phyloP scores from a whole-genome alignment of 1,140 invertebrate genomes.

The Cyclina sinensis region DNA sequence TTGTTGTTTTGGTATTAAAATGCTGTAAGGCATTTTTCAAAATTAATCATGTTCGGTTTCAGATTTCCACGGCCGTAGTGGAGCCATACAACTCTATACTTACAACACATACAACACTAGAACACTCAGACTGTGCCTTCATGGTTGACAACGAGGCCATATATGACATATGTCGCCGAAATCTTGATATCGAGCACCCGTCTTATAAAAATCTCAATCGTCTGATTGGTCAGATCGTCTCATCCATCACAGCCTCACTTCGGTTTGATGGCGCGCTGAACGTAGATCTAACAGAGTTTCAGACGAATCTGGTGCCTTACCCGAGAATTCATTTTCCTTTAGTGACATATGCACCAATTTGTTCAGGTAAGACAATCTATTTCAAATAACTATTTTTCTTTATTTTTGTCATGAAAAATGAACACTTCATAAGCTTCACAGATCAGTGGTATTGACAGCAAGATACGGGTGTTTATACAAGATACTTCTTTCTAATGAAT shows the following conservation, averaged over 20 bases:
- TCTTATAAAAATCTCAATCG: conserved; percentile 5
- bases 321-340: conserved; percentile 82
- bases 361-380: conserved; percentile 78
- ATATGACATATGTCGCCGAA: conserved; percentile 95
- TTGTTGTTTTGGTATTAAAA: too few relatives aligned
- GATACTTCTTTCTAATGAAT: too few relatives aligned
- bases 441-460: too few relatives aligned
- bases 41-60: too few relatives aligned
- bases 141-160: conserved; percentile 93
- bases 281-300: conserved; percentile 90
- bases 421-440: too few relatives aligned
- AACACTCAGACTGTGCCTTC: conserved; percentile 84
- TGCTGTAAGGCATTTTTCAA: too few relatives aligned
- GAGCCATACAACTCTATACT: conserved; percentile 87
- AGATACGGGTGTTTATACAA: too few relatives aligned
- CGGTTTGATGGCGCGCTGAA: conserved; percentile 92
- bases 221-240: conserved; percentile 55
- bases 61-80: conserved; percentile 86
- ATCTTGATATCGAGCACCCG: conserved; percentile 89
- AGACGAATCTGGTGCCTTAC: conserved; percentile 89
- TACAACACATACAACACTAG: conserved; percentile 74
- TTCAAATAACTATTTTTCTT: too few relatives aligned
- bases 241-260: conserved; percentile 86
- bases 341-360: conserved; percentile 77
- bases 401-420: too few relatives aligned